A percentile compares a stretch with the other conserved stretches of the same genome.
Conservation (phyloP, 2,113 vertebrate species). For the Zosterops lateralis region DNA sequence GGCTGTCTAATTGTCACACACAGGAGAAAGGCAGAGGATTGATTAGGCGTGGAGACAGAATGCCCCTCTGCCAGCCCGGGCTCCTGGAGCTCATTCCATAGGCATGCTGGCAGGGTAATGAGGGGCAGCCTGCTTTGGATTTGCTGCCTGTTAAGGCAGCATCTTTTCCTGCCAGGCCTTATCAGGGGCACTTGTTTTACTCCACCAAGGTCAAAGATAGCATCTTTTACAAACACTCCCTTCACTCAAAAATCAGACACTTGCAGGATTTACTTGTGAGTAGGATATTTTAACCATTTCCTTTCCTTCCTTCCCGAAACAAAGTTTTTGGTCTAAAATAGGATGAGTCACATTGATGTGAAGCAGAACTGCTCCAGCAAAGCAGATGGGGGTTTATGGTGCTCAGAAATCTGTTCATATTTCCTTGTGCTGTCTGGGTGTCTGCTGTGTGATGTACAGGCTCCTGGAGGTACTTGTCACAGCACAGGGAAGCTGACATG, state of each 20-base stretch:
- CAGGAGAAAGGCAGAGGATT: slow-evolving; percentile 42
- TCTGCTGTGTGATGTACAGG: slow-evolving; percentile 32
- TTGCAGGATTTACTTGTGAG: neutral
- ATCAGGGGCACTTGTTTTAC: slow-evolving; percentile 29
- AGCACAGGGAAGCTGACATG: slow-evolving; percentile 9
- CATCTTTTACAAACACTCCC: slow-evolving; percentile 19
- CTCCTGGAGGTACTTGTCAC: slow-evolving; percentile 34
- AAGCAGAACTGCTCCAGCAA: slow-evolving; percentile 21
- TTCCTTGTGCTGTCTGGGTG: slow-evolving; percentile 21
- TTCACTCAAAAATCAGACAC: neutral
- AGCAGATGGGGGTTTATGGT: slow-evolving; percentile 1
- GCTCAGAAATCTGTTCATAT: slow-evolving; percentile 42
- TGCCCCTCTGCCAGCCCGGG: slow-evolving; percentile 38
- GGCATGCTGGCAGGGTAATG: slow-evolving; percentile 48
- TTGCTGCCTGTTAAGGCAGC: slow-evolving; percentile 18
- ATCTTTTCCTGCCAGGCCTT: slow-evolving; percentile 33
- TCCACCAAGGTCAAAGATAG: slow-evolving; percentile 47
- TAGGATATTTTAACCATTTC: neutral
- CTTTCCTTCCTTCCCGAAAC: neutral
- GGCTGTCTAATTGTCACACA: slow-evolving; percentile 53
- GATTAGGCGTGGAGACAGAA: slow-evolving; percentile 52
- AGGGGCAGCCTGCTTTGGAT: slow-evolving; percentile 18
- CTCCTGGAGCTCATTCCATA: neutral
- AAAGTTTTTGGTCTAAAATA: slow-evolving; percentile 9
- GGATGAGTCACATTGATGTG: neutral